These are phyloP conservation scores for Microplitis demolitor DNA, from an alignment of 1,140 invertebrate species.

Conservation along the genomic window DNA sequence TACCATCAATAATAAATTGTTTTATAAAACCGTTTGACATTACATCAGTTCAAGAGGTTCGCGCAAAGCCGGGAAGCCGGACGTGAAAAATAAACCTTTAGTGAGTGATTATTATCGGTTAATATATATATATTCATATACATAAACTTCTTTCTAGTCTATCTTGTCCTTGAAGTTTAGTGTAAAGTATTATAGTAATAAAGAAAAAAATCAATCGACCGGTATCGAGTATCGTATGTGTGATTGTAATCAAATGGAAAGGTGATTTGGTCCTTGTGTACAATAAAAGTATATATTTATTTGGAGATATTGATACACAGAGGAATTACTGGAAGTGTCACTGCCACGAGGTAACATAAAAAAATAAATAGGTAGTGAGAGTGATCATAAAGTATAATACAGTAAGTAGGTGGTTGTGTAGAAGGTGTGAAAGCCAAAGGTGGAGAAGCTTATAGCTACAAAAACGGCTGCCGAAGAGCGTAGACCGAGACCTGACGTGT, in stretches of 20 bases:
- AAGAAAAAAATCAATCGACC: too few relatives aligned
- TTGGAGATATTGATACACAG: too few relatives aligned
- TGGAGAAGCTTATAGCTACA: neutral
- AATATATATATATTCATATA: too few relatives aligned
- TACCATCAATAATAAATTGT: too few relatives aligned
- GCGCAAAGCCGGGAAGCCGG: constrained; percentile 3
- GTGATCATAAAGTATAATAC: neutral
- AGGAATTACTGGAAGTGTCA: neutral
- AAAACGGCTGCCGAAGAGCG: constrained; percentile 9
- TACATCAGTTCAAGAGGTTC: neutral
- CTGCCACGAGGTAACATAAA: neutral
- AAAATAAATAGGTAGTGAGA: neutral
- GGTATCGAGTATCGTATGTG: too few relatives aligned
- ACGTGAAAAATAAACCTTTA: neutral
- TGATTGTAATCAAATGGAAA: too few relatives aligned
- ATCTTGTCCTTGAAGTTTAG: neutral
- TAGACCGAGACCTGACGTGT: constrained; percentile 34
- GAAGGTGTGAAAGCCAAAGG: neutral
- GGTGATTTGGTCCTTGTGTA: too few relatives aligned
- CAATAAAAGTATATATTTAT: too few relatives aligned
- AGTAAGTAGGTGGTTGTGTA: neutral
- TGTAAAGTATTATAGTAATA: neutral
- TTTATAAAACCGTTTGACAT: neutral
- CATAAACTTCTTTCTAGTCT: too few relatives aligned
- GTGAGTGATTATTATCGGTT: constrained; percentile 1